Evolutionary conservation across 2,797 vertebrate genomes (phyloP).

Genomic region (Setipinna tenuifilis): DNA sequence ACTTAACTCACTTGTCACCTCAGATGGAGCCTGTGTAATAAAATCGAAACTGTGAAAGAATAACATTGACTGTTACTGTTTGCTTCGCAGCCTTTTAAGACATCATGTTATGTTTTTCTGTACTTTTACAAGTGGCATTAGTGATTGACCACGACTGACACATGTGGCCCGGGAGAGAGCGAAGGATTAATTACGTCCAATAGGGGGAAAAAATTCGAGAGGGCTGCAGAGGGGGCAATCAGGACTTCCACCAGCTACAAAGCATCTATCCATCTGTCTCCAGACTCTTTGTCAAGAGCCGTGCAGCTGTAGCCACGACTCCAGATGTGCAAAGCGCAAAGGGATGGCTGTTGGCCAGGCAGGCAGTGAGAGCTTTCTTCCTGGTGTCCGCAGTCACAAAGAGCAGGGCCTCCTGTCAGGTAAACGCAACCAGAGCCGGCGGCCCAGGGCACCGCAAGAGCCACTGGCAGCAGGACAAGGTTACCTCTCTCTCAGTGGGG

Average conservation of each 20-base stretch:
- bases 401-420: conserved; percentile 45
- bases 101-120: neutral
- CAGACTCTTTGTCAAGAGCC: conserved; percentile 42
- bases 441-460: conserved; percentile 61
- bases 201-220: conserved; percentile 48
- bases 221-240: conserved; percentile 61
- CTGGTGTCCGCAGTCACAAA: conserved; percentile 39
- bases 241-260: conserved; percentile 64
- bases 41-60: neutral
- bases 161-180: conserved; percentile 61
- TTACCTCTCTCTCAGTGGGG: conserved; percentile 42
- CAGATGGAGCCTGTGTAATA: neutral
- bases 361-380: conserved; percentile 45
- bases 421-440: conserved; percentile 52
- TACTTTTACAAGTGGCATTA: conserved; percentile 34
- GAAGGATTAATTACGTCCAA: conserved; percentile 66
- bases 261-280: conserved; percentile 62
- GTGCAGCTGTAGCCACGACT: conserved; percentile 58
- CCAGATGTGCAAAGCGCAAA: conserved; percentile 72
- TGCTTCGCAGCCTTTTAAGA: conserved; percentile 10
- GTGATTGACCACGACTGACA: conserved; percentile 69
- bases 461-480: conserved; percentile 62
- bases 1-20: conserved; percentile 1
- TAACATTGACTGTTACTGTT: neutral
- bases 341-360: conserved; percentile 53